Conservation (phyloP, 1,140 invertebrate species). For the Bombus sibiricus region DNA sequence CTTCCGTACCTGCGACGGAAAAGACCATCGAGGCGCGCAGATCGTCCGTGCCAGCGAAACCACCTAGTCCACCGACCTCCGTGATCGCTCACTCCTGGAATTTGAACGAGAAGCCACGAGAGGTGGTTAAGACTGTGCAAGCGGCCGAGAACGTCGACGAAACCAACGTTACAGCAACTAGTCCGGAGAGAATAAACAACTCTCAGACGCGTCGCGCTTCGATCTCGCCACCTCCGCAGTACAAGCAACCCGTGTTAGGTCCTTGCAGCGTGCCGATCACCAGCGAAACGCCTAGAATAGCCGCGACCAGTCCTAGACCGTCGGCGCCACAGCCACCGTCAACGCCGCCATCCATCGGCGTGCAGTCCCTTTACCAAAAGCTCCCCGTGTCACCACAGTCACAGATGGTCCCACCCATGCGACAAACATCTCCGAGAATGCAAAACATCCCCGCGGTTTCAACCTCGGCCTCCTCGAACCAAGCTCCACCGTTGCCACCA, state of each 20-base stretch:
- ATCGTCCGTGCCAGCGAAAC: conserved; percentile 54
- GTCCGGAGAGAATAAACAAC: conserved; percentile 40
- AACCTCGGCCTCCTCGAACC: conserved; percentile 48
- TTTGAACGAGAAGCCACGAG: conserved; percentile 69
- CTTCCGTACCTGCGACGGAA: conserved; percentile 64
- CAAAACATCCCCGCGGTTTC: conserved; percentile 65
- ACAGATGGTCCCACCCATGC: conserved; percentile 71
- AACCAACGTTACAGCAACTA: conserved; percentile 22
- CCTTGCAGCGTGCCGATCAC: conserved; percentile 66
- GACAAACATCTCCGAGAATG: conserved; percentile 76
- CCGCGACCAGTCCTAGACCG: conserved; percentile 69
- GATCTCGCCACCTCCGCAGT: conserved; percentile 63
- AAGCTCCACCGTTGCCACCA: conserved; percentile 52
- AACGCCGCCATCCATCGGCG: conserved; percentile 8
- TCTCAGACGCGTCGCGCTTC: conserved; percentile 37
- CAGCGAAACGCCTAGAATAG: conserved; percentile 66
- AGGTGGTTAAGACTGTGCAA: conserved; percentile 49
- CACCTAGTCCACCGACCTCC: conserved; percentile 65
- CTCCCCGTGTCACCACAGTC: conserved; percentile 76
- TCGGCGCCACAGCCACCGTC: no score
- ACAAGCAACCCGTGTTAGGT: conserved; percentile 65
- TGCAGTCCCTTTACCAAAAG: conserved; percentile 77
- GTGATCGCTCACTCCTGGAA: conserved; percentile 79
- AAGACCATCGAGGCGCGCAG: conserved; percentile 74
- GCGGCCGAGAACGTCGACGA: conserved; percentile 43